Conservation (phyloP, 2,797 vertebrate species). For the Tympanoctomys barrerae region DNA sequence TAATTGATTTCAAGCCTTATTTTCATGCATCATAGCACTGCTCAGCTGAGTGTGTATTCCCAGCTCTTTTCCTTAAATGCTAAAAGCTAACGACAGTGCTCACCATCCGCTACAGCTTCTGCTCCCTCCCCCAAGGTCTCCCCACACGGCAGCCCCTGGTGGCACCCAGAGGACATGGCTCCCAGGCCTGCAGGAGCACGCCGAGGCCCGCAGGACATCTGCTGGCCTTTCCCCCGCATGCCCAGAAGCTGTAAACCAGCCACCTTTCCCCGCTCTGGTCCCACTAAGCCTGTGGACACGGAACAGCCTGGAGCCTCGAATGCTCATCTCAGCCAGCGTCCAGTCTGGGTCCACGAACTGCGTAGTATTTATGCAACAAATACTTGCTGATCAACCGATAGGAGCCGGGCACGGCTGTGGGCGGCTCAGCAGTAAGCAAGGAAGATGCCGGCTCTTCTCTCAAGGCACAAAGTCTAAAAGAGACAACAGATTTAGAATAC, state of each 20-base stretch:
- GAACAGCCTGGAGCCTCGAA: not conserved
- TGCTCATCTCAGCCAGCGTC: not conserved
- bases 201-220: conserved; percentile 49
- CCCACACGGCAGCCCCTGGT: conserved; percentile 56
- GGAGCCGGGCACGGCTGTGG: not conserved
- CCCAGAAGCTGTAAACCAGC: not conserved
- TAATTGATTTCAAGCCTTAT: conserved; percentile 70
- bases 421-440: not conserved
- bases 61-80: conserved; percentile 79
- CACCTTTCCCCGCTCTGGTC: not conserved
- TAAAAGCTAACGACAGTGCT: conserved; percentile 77
- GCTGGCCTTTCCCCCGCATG: conserved; percentile 28
- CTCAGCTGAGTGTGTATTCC: conserved; percentile 72
- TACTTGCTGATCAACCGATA: not conserved
- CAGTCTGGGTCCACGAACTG: not conserved
- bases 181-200: not conserved
- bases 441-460: not conserved
- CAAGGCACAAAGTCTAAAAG: not conserved
- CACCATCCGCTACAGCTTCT: conserved; percentile 70
- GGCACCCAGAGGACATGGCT: conserved; percentile 10
- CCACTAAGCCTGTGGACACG: not conserved
- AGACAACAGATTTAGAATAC: not conserved
- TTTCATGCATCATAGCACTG: conserved; percentile 72
- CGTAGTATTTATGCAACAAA: not conserved
- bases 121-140: conserved; percentile 63